These are phyloP conservation scores for Meiosimyza platycephala DNA, from an alignment of 2,888 invertebrate genomes.

Conservation along the genomic window DNA sequence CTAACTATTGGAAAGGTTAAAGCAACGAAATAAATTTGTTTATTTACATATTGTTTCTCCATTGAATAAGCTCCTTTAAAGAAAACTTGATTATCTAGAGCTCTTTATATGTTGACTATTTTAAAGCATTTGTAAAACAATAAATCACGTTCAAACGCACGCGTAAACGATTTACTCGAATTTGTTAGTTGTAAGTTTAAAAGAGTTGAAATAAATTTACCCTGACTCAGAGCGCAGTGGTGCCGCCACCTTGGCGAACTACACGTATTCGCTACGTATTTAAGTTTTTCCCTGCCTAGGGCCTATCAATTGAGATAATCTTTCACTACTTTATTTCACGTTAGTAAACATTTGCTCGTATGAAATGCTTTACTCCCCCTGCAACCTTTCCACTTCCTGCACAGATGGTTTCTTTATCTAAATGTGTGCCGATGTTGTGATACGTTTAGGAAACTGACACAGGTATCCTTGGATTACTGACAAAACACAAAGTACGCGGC, in stretches of 20 bases:
- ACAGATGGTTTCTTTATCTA: neutral
- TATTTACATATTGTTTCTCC: too few relatives aligned
- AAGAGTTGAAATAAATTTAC: slow-evolving; percentile 17
- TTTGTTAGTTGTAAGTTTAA: slow-evolving; percentile 22
- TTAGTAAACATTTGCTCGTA: slow-evolving; percentile 10
- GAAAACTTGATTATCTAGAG: too few relatives aligned
- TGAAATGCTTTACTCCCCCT: neutral
- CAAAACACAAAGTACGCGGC: too few relatives aligned
- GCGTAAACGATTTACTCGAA: slow-evolving; percentile 16
- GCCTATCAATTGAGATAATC: slow-evolving; percentile 27
- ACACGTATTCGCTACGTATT: neutral
- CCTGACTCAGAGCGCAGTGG: neutral
- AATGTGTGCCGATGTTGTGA: slow-evolving; percentile 22
- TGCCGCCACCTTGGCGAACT: neutral
- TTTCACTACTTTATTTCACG: slow-evolving; percentile 21
- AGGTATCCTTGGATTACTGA: slow-evolving; percentile 12
- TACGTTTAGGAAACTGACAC: slow-evolving; percentile 19
- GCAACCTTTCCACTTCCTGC: neutral
- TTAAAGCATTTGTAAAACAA: neutral
- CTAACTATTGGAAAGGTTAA: too few relatives aligned
- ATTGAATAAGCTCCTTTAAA: too few relatives aligned
- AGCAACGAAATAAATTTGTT: too few relatives aligned
- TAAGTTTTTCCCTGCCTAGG: neutral
- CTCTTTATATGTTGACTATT: too few relatives aligned
- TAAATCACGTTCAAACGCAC: slow-evolving; percentile 26